Evolutionary conservation across 1,140 invertebrate species (phyloP), one percentile per base, ranked within the genome.

Genomic region (Brachionus manjavacas): DNA sequence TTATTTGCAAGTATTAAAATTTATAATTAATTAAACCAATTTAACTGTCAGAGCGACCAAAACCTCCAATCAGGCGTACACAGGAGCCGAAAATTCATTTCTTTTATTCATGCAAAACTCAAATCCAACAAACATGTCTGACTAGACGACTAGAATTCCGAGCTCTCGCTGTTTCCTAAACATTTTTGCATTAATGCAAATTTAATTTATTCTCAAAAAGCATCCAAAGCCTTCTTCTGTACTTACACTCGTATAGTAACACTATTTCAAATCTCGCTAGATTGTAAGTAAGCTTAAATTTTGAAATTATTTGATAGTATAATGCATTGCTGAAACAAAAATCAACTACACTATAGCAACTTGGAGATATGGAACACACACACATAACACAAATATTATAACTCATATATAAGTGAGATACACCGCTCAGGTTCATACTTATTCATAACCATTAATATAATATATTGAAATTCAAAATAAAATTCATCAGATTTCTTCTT

Each of bases 331-430:
- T 72, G 68, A 39, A 72, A n/a, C 7, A 41, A 72, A 72, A 72
- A 39, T 35, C 31, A 39, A 39, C 28, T 72, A 72, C 31, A 72
- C 68, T 72, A 72, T 72, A 72, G 68, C 68, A 72, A 72, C 68
- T 72, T 72, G 31, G 43, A 72, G 68, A 72, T 72, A 72, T 72
- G 8, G n/a, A 39, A 16, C 28, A 72, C 68, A 72, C 68, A 28
- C 28, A 72, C 68, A 72, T 39, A 72, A 72, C 28, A 72, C 28
- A 72, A 72, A 72, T 16, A 72, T 39, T 39, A 41, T 39, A 72
- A 72, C 68, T 72, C 68, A 72, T 39, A 72, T 72, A 43, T n/a
- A 72, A 72, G 3, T 72, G n/a, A 72, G 68, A 72, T 72, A 72
- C n/a, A 72, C 68, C 14, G 35, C 31, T 72, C 68, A 72, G 68